Percentiles rank a stretch among this genome's conserved stretches.
Conservation (phyloP, 2,113 vertebrate species). For the Bubalus kerabau region DNA sequence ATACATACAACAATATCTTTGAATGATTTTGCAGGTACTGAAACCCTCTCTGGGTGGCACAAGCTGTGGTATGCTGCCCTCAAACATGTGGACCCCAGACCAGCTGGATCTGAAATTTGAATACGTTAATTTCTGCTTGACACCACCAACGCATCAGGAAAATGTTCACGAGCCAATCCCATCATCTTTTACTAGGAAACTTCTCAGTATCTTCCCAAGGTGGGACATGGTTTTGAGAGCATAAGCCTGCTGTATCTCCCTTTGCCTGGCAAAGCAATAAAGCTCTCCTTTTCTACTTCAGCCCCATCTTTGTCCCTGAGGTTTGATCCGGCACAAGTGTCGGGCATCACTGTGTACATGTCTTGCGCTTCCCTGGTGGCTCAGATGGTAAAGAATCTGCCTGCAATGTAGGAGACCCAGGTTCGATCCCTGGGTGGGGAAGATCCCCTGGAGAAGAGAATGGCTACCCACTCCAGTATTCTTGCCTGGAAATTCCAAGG, state of each 20-base stretch:
- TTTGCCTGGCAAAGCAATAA: not conserved
- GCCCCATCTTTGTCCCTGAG: not conserved
- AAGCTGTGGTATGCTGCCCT: not conserved
- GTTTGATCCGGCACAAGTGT: fast-evolving
- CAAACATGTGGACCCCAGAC: not conserved
- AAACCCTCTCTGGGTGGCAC: not conserved
- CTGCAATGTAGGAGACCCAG: not conserved
- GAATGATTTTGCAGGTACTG: not conserved
- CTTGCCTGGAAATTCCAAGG: not conserved
- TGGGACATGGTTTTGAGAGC: not conserved
- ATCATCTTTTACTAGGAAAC: not conserved
- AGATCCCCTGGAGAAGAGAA: not conserved
- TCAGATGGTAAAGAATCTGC: not conserved
- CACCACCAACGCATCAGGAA: not conserved
- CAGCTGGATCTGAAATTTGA: not conserved
- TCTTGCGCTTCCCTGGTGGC: not conserved
- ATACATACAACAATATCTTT: not conserved
- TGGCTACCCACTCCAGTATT: not conserved
- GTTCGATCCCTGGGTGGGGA: not conserved
- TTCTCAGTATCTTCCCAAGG: not conserved
- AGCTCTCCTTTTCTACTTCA: not conserved
- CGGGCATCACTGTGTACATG: not conserved
- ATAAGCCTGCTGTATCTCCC: not conserved
- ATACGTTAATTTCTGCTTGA: fast-evolving
- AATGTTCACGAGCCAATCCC: not conserved